Base-by-base conservation (phyloP, 2,113 vertebrate genomes). In the Perccottus glenii region DNA sequence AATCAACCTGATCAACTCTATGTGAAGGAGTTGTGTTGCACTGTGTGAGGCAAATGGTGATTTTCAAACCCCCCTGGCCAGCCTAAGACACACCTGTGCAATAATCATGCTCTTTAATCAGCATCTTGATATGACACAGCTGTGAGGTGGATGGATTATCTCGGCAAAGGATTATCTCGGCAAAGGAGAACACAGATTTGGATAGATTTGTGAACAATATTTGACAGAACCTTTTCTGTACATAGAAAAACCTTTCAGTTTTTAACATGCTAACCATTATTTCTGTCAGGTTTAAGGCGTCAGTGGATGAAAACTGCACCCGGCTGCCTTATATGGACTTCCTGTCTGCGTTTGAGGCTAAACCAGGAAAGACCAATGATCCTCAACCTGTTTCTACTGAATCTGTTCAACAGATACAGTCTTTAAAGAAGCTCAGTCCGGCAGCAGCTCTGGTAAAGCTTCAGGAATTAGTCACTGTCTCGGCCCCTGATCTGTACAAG, bases 281-380 rank as follows among this genome's bases (percentile, higher is more conserved):
- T 9, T 49, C 11, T 27, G 48, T 14, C 8, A 70, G 71, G 50
- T n/a, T 58, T 7, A 48, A 63, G 2, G 67, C 70, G 50, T 36
- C 62, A 11, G 42, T 70, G 40, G 51, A 70, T 50, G 84, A 84
- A 48, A 82, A 70, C 5, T 70, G 85, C 11, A 83, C 84, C 45
- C 80, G 81, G 53, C 60, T 93, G 56, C 86, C 85, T 40, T 88
- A 86, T 79, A 82, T 83, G 58, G 92, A 93, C 72, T 93, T 94
- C 71, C 59, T 93, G 80, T 89, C 78, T 83, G 80, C 71, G 0
- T 61, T 82, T 76, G 88, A 88, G 51, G 76, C 58, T 46, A 75
- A 78, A 61, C 73, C 64, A 72, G 47, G 70, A 11, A 45, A 44
- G 15, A 49, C 8, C 8, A 2, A 5, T 16, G 43, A 67, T n/a